Conservation (phyloP, 2,888 invertebrate genomes). For the Papilio demoleus region DNA sequence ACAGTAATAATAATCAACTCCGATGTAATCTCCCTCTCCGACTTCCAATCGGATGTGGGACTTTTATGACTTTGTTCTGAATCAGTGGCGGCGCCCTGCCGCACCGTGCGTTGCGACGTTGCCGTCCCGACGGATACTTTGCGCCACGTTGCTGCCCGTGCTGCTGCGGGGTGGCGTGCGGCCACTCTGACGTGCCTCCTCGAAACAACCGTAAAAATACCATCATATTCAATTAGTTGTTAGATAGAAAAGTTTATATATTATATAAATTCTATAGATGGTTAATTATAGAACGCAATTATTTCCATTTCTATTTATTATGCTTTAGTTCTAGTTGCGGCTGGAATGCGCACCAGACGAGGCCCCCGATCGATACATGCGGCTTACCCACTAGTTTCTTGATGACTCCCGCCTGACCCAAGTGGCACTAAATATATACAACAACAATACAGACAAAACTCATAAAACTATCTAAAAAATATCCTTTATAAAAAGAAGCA, state of each 20-base stretch:
- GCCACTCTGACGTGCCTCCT: constrained; percentile 70
- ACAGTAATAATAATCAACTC: constrained; percentile 37
- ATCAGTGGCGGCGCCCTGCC: constrained; percentile 78
- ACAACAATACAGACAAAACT: neutral
- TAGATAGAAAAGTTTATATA: constrained; percentile 53
- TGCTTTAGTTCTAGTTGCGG: neutral
- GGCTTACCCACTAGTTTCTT: constrained; percentile 26
- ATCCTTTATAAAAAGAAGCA: neutral
- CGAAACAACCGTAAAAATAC: constrained; percentile 69
- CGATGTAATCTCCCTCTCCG: constrained; percentile 44
- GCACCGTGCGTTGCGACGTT: constrained; percentile 54
- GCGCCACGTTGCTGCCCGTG: constrained; percentile 74
- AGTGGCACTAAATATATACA: constrained; percentile 14
- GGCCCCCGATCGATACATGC: constrained; percentile 24
- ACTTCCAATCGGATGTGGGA: constrained; percentile 60
- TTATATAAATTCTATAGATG: constrained; percentile 56
- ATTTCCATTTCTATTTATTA: constrained; percentile 53
- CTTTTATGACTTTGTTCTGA: constrained; percentile 65
- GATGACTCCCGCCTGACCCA: constrained; percentile 21
- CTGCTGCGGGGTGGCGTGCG: constrained; percentile 67
- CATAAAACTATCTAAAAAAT: neutral
- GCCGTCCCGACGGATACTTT: constrained; percentile 67
- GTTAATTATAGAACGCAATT: constrained; percentile 53
- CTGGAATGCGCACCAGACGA: constrained; percentile 7
- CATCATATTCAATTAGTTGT: constrained; percentile 74